Evolutionary conservation across 1,140 invertebrate species (phyloP).

Genomic region (Procambarus virginalis): DNA sequence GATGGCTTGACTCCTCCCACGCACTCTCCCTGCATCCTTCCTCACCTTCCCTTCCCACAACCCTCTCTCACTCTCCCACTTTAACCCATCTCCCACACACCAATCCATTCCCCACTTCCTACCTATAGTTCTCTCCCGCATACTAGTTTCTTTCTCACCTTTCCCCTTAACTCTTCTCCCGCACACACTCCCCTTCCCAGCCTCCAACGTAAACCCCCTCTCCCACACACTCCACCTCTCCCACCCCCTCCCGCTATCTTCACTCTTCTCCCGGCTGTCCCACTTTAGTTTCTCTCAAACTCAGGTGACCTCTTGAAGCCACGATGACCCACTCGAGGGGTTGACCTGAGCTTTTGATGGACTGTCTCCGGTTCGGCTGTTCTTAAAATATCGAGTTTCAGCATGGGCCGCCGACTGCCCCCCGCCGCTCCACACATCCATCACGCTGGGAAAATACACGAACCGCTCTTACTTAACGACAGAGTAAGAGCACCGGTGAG

Average conservation of each 20-base stretch:
- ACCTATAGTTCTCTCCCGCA: not conserved
- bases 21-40: no score
- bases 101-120: not conserved
- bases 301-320: constrained; percentile 43
- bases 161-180: not conserved
- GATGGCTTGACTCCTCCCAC: no score
- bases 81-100: not conserved
- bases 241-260: not conserved
- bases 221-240: not conserved
- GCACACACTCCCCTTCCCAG: not conserved
- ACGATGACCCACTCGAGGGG: constrained; percentile 27
- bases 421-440: constrained; percentile 1
- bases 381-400: constrained; percentile 38
- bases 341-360: constrained; percentile 41
- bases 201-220: not conserved
- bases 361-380: constrained; percentile 54
- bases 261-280: constrained; percentile 7
- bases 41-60: no score
- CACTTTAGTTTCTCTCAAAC: not conserved
- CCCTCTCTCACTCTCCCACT: not conserved
- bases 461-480: constrained; percentile 18
- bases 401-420: no score
- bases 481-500: not conserved
- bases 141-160: not conserved
- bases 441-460: constrained; percentile 13